phyloP scores from a whole-genome alignment of 1,140 invertebrate species.

The Drosophila ogumai region DNA sequence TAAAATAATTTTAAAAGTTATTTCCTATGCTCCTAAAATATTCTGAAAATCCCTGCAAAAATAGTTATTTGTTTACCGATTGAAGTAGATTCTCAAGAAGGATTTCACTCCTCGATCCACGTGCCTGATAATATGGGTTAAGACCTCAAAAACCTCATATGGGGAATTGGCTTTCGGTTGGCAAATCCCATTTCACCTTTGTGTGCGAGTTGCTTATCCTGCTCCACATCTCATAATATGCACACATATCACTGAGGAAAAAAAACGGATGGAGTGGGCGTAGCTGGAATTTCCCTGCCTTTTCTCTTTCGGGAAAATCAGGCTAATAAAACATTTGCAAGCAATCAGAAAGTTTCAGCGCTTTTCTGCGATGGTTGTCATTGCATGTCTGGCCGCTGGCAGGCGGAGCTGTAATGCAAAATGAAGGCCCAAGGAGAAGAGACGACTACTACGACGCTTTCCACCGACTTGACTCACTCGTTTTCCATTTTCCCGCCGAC shows the following conservation, averaged over 20 bases:
- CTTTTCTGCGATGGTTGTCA: conserved; percentile 66
- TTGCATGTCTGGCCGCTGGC: conserved; percentile 68
- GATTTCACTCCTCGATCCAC: not conserved
- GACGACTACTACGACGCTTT: not conserved
- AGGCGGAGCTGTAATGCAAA: conserved; percentile 53
- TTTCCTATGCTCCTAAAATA: not conserved
- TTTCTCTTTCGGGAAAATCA: conserved; percentile 32
- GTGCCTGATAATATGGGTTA: conserved; percentile 6
- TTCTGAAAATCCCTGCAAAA: not conserved
- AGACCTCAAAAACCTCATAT: conserved; percentile 15
- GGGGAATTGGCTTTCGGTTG: conserved; percentile 22
- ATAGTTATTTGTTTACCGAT: not conserved
- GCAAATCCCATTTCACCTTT: conserved; percentile 48
- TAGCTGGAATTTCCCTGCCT: conserved; percentile 4
- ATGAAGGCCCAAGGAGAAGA: conserved; percentile 36
- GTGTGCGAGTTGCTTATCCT: conserved; percentile 33
- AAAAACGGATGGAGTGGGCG: not conserved
- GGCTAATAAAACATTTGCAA: conserved; percentile 80
- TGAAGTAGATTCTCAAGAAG: not conserved
- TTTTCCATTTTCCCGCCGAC: conserved; percentile 7
- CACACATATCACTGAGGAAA: conserved; percentile 30
- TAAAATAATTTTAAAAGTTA: not conserved
- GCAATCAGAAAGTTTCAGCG: conserved; percentile 73
- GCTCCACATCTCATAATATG: conserved; percentile 39
- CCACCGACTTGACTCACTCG: not conserved